Conservation (phyloP, 92 coral and sea anemone genomes). For the Epizoanthus illoricatus region DNA sequence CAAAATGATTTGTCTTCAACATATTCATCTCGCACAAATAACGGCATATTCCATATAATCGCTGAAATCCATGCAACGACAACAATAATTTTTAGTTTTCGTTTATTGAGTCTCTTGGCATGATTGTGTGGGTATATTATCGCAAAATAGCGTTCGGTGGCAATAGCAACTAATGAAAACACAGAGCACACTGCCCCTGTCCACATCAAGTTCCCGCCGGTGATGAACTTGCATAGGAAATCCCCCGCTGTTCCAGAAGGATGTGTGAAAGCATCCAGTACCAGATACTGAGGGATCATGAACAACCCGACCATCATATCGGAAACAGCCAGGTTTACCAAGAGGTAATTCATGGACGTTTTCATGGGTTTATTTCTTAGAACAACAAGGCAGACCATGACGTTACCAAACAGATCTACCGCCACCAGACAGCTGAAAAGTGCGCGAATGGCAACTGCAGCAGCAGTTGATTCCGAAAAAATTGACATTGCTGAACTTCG, state of each 20-base stretch:
- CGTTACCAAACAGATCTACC: too few species aligned
- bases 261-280: conserved; percentile 43
- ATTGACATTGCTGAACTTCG: too few species aligned
- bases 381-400: too few species aligned
- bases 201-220: conserved; percentile 51
- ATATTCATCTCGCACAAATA: conserved; percentile 37
- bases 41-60: conserved; percentile 49
- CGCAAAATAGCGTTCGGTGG: conserved; percentile 55
- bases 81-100: conserved; percentile 42
- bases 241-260: conserved; percentile 45
- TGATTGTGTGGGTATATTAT: conserved; percentile 37
- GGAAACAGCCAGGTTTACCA: too few species aligned
- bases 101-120: conserved; percentile 36
- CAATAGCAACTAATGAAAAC: conserved; percentile 42
- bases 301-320: conserved; percentile 24
- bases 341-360: too few species aligned
- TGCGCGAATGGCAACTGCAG: too few species aligned
- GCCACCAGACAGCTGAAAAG: too few species aligned
- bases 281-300: conserved; percentile 40
- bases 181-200: conserved; percentile 58
- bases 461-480: too few species aligned
- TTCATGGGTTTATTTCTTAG: too few species aligned
- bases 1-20: conserved; percentile 42
- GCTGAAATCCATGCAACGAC: conserved; percentile 36
- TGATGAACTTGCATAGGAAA: conserved; percentile 55